phyloP scores from a whole-genome alignment of 2,113 vertebrate genomes.

The Amphilophus citrinellus region DNA sequence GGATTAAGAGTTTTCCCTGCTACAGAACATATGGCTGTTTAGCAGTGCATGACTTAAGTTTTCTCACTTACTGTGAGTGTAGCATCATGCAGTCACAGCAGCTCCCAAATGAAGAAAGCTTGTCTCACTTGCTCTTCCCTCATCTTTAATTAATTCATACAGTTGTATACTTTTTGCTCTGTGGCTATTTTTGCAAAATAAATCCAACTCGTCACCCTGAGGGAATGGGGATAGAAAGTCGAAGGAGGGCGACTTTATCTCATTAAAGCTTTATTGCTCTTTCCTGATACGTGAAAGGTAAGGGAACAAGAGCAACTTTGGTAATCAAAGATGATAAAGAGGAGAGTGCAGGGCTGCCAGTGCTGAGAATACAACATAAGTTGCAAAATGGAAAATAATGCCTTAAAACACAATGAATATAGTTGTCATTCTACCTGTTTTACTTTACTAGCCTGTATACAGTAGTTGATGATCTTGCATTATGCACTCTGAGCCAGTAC shows the following conservation, averaged over 20 bases:
- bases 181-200: neutral
- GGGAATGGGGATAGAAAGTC: neutral
- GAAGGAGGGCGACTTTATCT: neutral
- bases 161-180: neutral
- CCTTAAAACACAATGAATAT: neutral
- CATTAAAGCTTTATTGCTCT: neutral
- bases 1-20: neutral
- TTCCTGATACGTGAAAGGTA: neutral
- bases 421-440: neutral
- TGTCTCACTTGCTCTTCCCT: neutral
- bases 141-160: conserved; percentile 9
- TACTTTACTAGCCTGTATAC: neutral
- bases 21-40: neutral
- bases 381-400: neutral
- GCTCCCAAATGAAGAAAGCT: conserved; percentile 3
- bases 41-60: neutral
- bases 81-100: neutral
- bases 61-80: neutral
- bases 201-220: neutral
- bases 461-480: neutral
- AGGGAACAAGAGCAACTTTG: neutral
- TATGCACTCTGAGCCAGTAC: neutral
- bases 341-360: neutral
- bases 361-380: neutral
- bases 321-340: neutral